phyloP scores from a whole-genome alignment of 2,113 vertebrate species.

The Manacus vitellinus region DNA sequence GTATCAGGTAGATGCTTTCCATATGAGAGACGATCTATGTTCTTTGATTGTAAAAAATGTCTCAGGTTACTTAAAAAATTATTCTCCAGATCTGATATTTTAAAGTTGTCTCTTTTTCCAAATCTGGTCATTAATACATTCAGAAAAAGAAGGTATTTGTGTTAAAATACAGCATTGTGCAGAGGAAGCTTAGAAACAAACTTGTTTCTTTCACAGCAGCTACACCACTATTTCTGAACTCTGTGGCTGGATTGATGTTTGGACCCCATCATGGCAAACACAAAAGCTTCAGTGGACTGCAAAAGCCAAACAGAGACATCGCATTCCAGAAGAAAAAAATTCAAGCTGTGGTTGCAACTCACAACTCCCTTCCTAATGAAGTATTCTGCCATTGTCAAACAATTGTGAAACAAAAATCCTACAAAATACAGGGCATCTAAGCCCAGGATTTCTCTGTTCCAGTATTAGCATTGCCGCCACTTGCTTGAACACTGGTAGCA shows the following conservation, averaged over 20 bases:
- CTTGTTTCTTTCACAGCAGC: neutral
- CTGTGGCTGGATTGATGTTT: neutral
- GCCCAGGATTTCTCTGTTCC: neutral
- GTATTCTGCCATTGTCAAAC: neutral
- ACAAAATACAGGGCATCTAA: neutral
- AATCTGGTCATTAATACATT: neutral
- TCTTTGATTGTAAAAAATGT: neutral
- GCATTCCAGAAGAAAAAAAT: neutral
- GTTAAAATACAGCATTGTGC: neutral
- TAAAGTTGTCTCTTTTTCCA: neutral
- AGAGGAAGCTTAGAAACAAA: neutral
- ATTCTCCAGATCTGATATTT: neutral
- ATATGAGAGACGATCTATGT: neutral
- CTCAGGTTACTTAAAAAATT: neutral
- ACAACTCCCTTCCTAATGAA: neutral
- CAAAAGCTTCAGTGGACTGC: neutral
- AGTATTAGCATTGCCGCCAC: neutral
- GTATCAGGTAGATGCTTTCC: neutral
- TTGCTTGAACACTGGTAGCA: neutral
- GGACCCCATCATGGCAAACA: neutral
- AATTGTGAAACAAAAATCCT: neutral
- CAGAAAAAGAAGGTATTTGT: neutral
- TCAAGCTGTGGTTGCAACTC: neutral
- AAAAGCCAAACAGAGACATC: neutral
- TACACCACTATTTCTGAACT: neutral